phyloP scores from a whole-genome alignment of 1,140 invertebrate genomes.

The Bacillus rossius region DNA sequence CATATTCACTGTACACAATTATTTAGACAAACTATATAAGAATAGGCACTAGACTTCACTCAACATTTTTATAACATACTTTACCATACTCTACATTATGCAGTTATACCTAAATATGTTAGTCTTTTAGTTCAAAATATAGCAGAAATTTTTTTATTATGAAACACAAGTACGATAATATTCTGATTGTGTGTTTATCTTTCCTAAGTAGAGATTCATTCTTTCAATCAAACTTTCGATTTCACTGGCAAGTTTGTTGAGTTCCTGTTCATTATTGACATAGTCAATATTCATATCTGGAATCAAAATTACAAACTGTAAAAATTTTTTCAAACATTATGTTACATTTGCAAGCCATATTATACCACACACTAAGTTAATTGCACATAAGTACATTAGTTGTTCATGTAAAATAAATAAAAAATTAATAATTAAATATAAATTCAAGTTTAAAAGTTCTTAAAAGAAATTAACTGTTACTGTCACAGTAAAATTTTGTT shows the following conservation, averaged over 20 bases:
- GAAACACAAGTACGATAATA: slow-evolving; percentile 44
- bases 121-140: background rate
- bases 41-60: too few species aligned
- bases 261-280: slow-evolving; percentile 40
- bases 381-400: background rate
- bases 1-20: too few species aligned
- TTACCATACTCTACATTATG: too few species aligned
- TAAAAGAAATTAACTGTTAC: too few species aligned
- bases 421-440: background rate
- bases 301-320: too few species aligned
- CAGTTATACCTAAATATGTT: too few species aligned
- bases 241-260: slow-evolving; percentile 39
- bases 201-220: slow-evolving; percentile 44
- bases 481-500: background rate
- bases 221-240: slow-evolving; percentile 42
- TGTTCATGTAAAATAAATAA: background rate
- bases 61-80: too few species aligned
- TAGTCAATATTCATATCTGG: slow-evolving; percentile 48
- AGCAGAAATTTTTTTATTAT: slow-evolving; percentile 14
- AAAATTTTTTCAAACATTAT: too few species aligned
- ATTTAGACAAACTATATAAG: too few species aligned
- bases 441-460: too few species aligned
- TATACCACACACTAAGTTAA: too few species aligned
- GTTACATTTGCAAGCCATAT: too few species aligned
- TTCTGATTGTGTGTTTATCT: slow-evolving; percentile 43